Conservation (phyloP, 2,113 vertebrate genomes). For the Tachuris rubrigastra region DNA sequence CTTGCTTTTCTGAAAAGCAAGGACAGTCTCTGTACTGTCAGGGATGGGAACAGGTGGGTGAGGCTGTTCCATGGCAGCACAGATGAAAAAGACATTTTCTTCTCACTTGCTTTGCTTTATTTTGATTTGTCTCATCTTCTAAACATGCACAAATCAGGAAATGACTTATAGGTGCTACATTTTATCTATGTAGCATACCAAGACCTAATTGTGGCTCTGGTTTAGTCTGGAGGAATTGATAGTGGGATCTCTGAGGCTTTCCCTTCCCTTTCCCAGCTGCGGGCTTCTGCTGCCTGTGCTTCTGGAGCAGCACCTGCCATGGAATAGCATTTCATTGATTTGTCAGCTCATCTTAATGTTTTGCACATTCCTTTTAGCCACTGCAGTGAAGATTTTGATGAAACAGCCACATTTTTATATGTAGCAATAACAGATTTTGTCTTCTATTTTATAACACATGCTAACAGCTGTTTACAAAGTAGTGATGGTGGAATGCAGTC, state of each 20-base stretch:
- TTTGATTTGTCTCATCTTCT: not conserved
- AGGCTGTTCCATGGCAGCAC: not conserved
- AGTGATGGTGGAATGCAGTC: slow-evolving; percentile 43
- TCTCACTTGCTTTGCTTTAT: not conserved
- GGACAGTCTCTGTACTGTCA: not conserved
- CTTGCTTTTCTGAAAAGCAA: not conserved
- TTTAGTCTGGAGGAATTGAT: not conserved
- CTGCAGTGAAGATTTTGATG: not conserved
- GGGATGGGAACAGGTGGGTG: not conserved
- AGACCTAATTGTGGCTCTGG: not conserved
- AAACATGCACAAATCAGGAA: not conserved
- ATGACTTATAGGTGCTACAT: not conserved
- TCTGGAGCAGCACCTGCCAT: not conserved
- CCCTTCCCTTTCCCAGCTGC: fast-evolving
- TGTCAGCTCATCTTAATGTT: not conserved
- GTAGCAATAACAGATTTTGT: slow-evolving; percentile 27
- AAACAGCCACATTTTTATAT: not conserved
- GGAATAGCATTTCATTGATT: not conserved
- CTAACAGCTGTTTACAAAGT: slow-evolving; percentile 55
- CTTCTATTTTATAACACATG: slow-evolving; percentile 3
- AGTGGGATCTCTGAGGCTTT: not conserved
- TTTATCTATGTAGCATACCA: not conserved
- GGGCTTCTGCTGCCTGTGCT: not conserved
- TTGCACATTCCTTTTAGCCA: not conserved
- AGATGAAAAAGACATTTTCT: not conserved